Conservation (phyloP, 2,113 vertebrate genomes). For the Neotoma lepida region DNA sequence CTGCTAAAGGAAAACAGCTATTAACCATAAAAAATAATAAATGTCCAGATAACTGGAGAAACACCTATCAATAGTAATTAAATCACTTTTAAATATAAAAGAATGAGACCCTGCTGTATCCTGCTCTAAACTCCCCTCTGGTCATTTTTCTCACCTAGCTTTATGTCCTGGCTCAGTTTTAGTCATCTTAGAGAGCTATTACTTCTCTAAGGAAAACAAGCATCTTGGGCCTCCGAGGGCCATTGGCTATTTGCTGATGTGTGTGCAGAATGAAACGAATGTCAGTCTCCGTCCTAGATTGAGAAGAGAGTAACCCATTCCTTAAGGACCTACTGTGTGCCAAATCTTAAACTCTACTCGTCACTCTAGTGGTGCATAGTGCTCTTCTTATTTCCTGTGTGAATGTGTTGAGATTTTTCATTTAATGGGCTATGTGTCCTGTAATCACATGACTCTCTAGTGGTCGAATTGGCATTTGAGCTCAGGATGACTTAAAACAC, state of each 20-base stretch:
- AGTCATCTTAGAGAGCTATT: neutral
- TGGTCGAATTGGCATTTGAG: neutral
- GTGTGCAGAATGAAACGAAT: neutral
- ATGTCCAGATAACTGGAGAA: conserved; percentile 22
- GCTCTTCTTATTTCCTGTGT: neutral
- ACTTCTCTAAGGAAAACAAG: neutral
- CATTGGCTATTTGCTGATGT: conserved; percentile 14
- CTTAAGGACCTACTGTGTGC: neutral
- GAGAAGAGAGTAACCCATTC: neutral
- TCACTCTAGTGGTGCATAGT: neutral
- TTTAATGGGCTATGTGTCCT: neutral
- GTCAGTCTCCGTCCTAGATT: neutral
- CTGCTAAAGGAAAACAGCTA: conserved; percentile 23
- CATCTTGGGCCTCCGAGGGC: neutral
- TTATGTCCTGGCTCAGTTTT: neutral
- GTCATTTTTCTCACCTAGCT: neutral
- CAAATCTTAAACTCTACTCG: neutral
- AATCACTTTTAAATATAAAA: conserved; percentile 26
- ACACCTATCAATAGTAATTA: conserved; percentile 1
- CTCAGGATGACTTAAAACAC: neutral
- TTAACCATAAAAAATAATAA: conserved; percentile 44
- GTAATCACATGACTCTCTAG: neutral
- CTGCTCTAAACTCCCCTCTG: neutral
- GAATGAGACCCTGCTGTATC: conserved; percentile 7
- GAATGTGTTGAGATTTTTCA: neutral